A percentile compares a stretch with the other conserved stretches of the same genome.
Evolutionary conservation across 53 echinoderm and acorn worm species (phyloP).

Genomic region (Temnopleurus reevesii): DNA sequence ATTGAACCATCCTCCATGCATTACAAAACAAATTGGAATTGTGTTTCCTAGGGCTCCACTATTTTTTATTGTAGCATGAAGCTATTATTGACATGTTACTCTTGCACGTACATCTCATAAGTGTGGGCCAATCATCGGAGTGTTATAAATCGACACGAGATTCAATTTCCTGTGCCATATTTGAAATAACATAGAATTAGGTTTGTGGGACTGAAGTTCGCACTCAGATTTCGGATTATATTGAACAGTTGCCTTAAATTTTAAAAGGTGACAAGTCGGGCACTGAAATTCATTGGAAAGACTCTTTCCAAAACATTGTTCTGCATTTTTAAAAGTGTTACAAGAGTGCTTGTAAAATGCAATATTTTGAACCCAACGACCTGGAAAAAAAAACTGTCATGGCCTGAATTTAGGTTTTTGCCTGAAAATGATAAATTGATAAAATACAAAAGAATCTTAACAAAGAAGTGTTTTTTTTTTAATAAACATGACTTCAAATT

Average conservation of each 20-base stretch:
- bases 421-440: too few relatives aligned
- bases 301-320: too few relatives aligned
- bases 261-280: background rate
- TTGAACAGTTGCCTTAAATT: background rate
- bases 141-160: background rate
- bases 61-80: background rate
- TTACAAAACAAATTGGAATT: conserved; percentile 17
- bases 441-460: too few relatives aligned
- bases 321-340: too few relatives aligned
- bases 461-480: too few relatives aligned
- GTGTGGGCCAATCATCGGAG: background rate
- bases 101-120: conserved; percentile 7
- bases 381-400: too few relatives aligned
- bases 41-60: background rate
- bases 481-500: too few relatives aligned
- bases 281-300: too few relatives aligned
- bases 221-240: background rate
- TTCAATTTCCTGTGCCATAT: background rate
- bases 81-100: background rate
- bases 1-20: background rate
- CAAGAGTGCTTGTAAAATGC: too few relatives aligned
- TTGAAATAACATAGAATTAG: background rate
- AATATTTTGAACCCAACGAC: too few relatives aligned
- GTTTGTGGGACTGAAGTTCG: background rate
- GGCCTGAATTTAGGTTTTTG: too few relatives aligned